Evolutionary conservation across 2,888 invertebrate species (phyloP), one percentile per base, ranked within the genome.

Genomic region (Pollenia angustigena): DNA sequence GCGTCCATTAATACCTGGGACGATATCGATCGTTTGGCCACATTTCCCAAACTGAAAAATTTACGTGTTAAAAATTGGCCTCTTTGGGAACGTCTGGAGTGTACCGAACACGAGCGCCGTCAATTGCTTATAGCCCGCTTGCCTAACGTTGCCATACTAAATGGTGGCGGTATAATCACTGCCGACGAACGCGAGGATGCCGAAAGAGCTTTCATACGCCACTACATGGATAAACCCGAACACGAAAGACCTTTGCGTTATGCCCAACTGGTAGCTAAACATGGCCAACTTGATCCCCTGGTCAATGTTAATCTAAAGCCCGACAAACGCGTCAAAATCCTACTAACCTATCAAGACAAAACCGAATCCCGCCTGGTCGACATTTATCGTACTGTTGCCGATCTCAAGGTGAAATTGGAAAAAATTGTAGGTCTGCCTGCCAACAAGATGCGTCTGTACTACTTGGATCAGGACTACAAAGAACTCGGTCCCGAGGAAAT

Each of bases 131-230:
- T 99, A 69, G 98, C 98, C 12, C 95, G 98, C 87, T 94, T 99
- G 86, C 98, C 98, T 54, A 97, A 96, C 92, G 96, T 98, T 64
- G 95, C 95, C 88, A 97, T 97, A 75, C 94, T 99, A 58, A 99
- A 99, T 94, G 98, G 98, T 0, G 98, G 98, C 81, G 97, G 97
- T 18, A 95, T 95, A 14, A 97, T 99, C 89, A 96, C 96, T 50
- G 95, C 94, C 0, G 97, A 97, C 89, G 99, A 99, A 92, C 95
- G 98, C 82, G 98, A 98, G 93, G 97, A 98, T 91, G 97, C 98
- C 14, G 99, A 99, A 93, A 94, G 98, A 85, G 97, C 98, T 88
- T 99, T 98, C 93, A 97, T 99, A 90, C 95, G 99, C 84, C 96
- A 97, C 92, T 98, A 97, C 93, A 97, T 97, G 97, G 97, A 98